Base-by-base conservation (phyloP, 2,797 vertebrate genomes). In the Rhyacichthys aspro region DNA sequence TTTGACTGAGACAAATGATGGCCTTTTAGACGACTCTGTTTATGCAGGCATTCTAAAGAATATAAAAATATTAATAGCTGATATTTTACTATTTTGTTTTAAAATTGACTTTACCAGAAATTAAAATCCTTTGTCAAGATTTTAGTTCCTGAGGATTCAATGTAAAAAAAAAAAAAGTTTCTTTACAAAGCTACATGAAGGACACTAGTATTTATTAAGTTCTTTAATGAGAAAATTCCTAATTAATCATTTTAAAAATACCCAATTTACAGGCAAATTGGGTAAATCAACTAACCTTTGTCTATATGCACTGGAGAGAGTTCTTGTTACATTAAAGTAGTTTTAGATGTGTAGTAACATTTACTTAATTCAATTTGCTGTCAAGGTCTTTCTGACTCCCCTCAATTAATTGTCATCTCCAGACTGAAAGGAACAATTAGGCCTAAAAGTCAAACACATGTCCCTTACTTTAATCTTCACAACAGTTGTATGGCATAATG, bases 351-450 rank as follows among this genome's bases (percentile, higher is more conserved):
- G 64, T 69, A 61, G 78, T 82, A 87, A 82, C 85, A 84, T 90
- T 89, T 86, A 60, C 86, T 86, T 85, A 88, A 90, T 89, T 86
- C 75, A 86, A 86, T 86, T 87, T 88, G 74, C 67, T 9, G 59
- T 79, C 87, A 90, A 90, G 90, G 90, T 88, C 90, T 79, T 82
- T 81, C 66, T 78, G 81, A 83, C 56, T 58, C 49, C 70, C 83
- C 76, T 74, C 86, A 61, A 86, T 90, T 90, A 90, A 88, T 88
- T 88, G 88, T 88, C 88, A 86, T 89, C 86, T 86, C 75, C 71
- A 66, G 83, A 83, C 70, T 86, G 81, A 85, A 85, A 82, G 79
- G 78, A 84, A 79, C 86, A 84, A 87, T 90, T 89, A 86, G 62
- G 79, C 33, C 42, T 59, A 85, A 82, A 86, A 88, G 82, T 86